A percentile compares a stretch with the other conserved stretches of the same genome.
phyloP scores from a whole-genome alignment of 1,140 invertebrate species.

The Drosophila grimshawi region DNA sequence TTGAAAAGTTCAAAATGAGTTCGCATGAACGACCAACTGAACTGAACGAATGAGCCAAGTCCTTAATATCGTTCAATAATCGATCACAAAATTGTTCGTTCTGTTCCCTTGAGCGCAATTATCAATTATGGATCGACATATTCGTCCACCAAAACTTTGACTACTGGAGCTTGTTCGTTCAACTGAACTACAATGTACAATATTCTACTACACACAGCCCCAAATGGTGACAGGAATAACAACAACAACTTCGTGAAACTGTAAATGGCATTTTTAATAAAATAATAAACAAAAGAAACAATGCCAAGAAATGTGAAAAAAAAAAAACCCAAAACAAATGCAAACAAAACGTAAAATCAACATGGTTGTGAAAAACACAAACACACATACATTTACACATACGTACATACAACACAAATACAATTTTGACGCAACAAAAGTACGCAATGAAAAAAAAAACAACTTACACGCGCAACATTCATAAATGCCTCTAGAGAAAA shows the following conservation, averaged over 20 bases:
- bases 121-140: background rate
- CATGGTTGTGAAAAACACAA: conserved; percentile 66
- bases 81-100: no score
- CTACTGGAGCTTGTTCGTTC: no score
- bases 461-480: conserved; percentile 31
- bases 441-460: conserved; percentile 61
- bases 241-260: conserved; percentile 26
- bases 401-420: conserved; percentile 12
- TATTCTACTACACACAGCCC: background rate
- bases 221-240: conserved; percentile 10
- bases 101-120: no score
- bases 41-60: no score
- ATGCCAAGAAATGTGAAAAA: conserved; percentile 43
- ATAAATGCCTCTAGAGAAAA: conserved; percentile 14
- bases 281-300: conserved; percentile 60
- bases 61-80: background rate
- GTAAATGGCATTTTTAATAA: conserved; percentile 73
- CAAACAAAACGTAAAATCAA: conserved; percentile 66
- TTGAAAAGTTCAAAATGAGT: background rate
- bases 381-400: conserved; percentile 17
- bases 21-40: no score
- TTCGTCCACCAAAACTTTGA: background rate
- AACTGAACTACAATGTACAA: conserved; percentile 15
- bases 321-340: conserved; percentile 35
- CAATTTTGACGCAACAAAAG: conserved; percentile 34